phyloP scores from a whole-genome alignment of 2,888 invertebrate species.

The Panzeria rudis region DNA sequence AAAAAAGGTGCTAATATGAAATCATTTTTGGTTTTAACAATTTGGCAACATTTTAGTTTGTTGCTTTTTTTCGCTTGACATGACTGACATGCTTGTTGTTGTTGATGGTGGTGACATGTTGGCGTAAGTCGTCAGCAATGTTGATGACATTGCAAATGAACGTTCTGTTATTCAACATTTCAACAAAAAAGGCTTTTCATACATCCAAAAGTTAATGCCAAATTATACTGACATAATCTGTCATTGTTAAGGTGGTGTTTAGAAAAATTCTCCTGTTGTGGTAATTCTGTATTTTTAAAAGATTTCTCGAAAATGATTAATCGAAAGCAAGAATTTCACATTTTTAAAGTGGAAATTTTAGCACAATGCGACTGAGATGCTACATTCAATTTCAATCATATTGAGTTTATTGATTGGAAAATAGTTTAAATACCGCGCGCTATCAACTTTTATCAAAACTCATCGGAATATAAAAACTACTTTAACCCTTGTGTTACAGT shows the following conservation, averaged over 20 bases:
- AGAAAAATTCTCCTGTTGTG: neutral
- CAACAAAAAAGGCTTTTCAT: conserved; percentile 4
- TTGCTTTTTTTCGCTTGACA: neutral
- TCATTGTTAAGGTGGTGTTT: neutral
- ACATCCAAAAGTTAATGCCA: neutral
- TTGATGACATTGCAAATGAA: conserved; percentile 33
- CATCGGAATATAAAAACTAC: too few species aligned
- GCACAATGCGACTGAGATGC: too few species aligned
- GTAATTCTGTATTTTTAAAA: neutral
- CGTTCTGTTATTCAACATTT: conserved; percentile 22
- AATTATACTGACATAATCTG: neutral
- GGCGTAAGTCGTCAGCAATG: conserved; percentile 18
- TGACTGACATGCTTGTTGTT: too few species aligned
- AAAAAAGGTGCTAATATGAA: conserved; percentile 54
- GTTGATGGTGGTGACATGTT: conserved; percentile 22
- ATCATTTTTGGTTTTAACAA: conserved; percentile 51
- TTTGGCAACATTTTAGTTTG: conserved; percentile 55
- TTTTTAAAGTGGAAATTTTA: too few species aligned
- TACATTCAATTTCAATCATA: too few species aligned
- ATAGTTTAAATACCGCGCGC: too few species aligned
- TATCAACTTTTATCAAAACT: too few species aligned
- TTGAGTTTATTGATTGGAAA: too few species aligned
- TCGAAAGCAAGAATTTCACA: too few species aligned
- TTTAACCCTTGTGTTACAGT: too few species aligned
- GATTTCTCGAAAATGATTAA: neutral